Evolutionary conservation across 1,140 invertebrate species (phyloP), one percentile per base, ranked within the genome.

Genomic region (Platyscapa corneri): DNA sequence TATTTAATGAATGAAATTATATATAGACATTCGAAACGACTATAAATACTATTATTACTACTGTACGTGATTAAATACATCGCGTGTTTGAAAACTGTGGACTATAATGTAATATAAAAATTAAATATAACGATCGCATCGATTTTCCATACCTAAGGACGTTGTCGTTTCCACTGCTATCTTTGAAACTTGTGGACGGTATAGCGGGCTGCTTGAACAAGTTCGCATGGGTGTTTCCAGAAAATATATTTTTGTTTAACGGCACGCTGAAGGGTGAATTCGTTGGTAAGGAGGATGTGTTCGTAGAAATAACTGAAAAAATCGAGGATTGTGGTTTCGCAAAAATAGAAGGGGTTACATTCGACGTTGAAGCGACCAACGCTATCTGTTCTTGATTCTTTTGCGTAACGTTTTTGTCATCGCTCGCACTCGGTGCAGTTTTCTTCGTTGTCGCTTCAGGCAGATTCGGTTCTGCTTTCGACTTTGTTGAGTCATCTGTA

Each of bases 161-260:
- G 0, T 32, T 20, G 2, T 5, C 14, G 3, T 6, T 42, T 6
- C 5, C 37, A 42, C 34, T 46, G 34, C 8, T 56, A n/a, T 20
- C 27, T 34, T 80, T 80, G 6, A 53, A 53, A 37, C 34, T 60
- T 32, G 67, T 0, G 7, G 30, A 0, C 32, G 56, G 23, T 6
- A 53, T 32, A 20, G 60, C 3, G 5, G 80, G 56, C n/a, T 75
- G 56, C 83, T 83, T 80, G 53, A 90, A 90, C 76, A 89, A 83
- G 88, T 90, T 89, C 60, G 65, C 67, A 23, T 88, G 78, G 20
- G 16, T 65, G 23, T 16, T 46, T 2, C 77, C 88, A 12, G 89
- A 88, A 87, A 91, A 90, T 78, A 90, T 89, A 27, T 83, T 89
- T 37, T 89, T 89, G n/a, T 83, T 89, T 32, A 70, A 18, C 37